Percentiles rank a stretch among this genome's conserved stretches.
phyloP scores from a whole-genome alignment of 2,888 invertebrate species.

The Epirrhoe alternata region DNA sequence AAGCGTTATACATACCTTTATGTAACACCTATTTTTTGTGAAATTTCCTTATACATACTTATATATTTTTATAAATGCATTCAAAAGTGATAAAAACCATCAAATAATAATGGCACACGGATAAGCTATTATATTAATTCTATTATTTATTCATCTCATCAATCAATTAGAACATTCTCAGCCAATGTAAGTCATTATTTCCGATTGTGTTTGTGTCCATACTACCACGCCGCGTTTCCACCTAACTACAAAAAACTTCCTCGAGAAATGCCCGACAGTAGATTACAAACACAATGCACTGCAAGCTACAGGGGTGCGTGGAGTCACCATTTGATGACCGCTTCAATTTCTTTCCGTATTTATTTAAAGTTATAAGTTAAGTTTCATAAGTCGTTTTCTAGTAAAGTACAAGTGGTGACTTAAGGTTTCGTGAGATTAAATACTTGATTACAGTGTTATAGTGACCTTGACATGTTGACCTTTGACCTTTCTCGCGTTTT shows the following conservation, averaged over 20 bases:
- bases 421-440: slow-evolving; percentile 1
- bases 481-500: slow-evolving; percentile 26
- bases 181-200: slow-evolving; percentile 31
- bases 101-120: not conserved
- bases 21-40: too few species aligned
- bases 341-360: too few species aligned
- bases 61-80: too few species aligned
- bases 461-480: slow-evolving; percentile 24
- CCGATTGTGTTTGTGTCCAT: slow-evolving; percentile 22
- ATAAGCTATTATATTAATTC: slow-evolving; percentile 18
- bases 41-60: too few species aligned
- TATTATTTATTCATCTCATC: slow-evolving; percentile 23
- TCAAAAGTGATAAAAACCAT: too few species aligned
- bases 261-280: too few species aligned
- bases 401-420: not conserved
- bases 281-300: too few species aligned
- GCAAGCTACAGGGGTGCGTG: too few species aligned
- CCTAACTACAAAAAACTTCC: not conserved
- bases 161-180: slow-evolving; percentile 34
- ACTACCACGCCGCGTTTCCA: not conserved
- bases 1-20: too few species aligned
- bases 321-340: too few species aligned
- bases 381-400: not conserved
- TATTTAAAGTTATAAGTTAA: too few species aligned
- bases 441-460: slow-evolving; percentile 13